Conservation (phyloP, 2,888 invertebrate genomes). For the Rhagophthalmus giganteus region DNA sequence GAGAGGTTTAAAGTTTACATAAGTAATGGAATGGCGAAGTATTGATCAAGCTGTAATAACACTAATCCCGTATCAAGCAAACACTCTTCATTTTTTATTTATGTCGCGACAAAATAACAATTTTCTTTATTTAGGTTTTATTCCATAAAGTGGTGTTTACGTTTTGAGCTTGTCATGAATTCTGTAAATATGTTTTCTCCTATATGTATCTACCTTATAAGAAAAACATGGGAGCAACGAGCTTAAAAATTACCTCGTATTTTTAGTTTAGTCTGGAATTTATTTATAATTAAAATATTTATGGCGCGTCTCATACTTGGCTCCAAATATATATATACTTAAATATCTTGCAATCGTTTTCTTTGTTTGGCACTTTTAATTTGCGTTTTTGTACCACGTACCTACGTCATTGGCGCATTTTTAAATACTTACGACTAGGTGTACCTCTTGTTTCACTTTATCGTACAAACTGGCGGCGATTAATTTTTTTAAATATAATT, state of each 20-base stretch:
- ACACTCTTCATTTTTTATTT: slow-evolving; percentile 48
- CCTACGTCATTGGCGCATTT: slow-evolving; percentile 4
- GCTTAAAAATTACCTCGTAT: slow-evolving; percentile 51
- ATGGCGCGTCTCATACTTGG: slow-evolving; percentile 45
- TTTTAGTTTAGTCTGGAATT: slow-evolving; percentile 51
- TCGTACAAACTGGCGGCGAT: no score
- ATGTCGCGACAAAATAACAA: slow-evolving; percentile 47
- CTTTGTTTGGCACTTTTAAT: slow-evolving; percentile 21
- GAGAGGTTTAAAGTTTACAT: slow-evolving; percentile 51
- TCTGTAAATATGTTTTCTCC: slow-evolving; percentile 29
- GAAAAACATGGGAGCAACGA: slow-evolving; percentile 44
- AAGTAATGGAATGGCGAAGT: slow-evolving; percentile 48
- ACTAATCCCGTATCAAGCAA: slow-evolving; percentile 47
- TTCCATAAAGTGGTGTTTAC: slow-evolving; percentile 34
- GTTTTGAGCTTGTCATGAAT: slow-evolving; percentile 21
- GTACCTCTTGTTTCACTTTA: no score
- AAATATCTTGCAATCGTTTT: slow-evolving; percentile 14
- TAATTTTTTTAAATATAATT: no score
- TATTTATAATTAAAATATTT: slow-evolving; percentile 53
- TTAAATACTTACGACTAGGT: no score
- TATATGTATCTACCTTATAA: slow-evolving; percentile 19
- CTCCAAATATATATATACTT: slow-evolving; percentile 36
- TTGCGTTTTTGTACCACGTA: slow-evolving; percentile 12
- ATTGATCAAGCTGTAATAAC: slow-evolving; percentile 51
- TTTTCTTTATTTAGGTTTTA: slow-evolving; percentile 41